Percentiles rank a stretch among this genome's conserved stretches.
Conservation (phyloP, 2,113 vertebrate species). For the Myrmecobius fasciatus region DNA sequence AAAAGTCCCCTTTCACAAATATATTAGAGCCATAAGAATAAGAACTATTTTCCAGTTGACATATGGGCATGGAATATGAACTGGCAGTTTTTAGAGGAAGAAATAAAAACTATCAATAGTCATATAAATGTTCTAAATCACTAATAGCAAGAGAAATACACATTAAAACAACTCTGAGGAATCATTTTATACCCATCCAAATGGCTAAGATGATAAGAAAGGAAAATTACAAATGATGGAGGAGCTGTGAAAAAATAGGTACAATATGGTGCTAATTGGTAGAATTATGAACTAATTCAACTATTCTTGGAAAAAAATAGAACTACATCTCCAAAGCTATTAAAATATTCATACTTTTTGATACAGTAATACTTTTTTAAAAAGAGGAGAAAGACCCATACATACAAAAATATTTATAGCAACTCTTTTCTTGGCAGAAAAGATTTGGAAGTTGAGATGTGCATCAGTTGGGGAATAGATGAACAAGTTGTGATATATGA, state of each 20-base stretch:
- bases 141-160: not conserved
- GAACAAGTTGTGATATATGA: not conserved
- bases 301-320: not conserved
- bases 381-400: not conserved
- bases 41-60: not conserved
- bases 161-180: not conserved
- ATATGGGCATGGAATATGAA: not conserved
- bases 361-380: not conserved
- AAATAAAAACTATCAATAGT: not conserved
- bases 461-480: not conserved
- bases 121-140: not conserved
- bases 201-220: not conserved
- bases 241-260: not conserved
- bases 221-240: not conserved
- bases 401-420: not conserved
- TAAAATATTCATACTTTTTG: not conserved
- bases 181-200: not conserved
- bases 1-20: not conserved
- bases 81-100: not conserved
- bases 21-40: not conserved
- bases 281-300: not conserved
- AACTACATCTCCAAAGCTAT: not conserved
- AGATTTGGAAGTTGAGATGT: not conserved
- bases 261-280: not conserved
- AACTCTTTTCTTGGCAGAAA: not conserved